A percentile compares a stretch with the other conserved stretches of the same genome.
phyloP scores from a whole-genome alignment of 2,888 invertebrate genomes.

The Bugulina stolonifera region DNA sequence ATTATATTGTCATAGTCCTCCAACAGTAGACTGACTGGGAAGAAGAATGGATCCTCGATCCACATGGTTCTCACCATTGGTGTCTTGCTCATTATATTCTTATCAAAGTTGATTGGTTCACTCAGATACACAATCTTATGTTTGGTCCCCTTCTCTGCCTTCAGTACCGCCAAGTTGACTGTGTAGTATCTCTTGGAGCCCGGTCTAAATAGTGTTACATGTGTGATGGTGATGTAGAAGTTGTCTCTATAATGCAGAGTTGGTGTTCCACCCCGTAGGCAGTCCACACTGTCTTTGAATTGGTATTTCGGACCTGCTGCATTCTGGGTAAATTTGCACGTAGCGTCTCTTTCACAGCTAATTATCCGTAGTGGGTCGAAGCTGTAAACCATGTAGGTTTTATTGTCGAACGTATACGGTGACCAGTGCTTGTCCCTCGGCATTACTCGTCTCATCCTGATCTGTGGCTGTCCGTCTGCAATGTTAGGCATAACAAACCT shows the following conservation, averaged over 20 bases:
- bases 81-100: conserved; percentile 31
- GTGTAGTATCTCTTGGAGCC: conserved; percentile 32
- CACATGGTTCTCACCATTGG: conserved; percentile 34
- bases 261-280: conserved; percentile 36
- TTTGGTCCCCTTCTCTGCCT: conserved; percentile 29
- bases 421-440: conserved; percentile 37
- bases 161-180: conserved; percentile 34
- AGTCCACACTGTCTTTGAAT: conserved; percentile 23
- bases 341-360: conserved; percentile 29
- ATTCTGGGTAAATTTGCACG: conserved; percentile 25
- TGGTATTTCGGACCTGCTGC: background rate
- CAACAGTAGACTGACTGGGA: conserved; percentile 35
- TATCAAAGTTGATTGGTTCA: conserved; percentile 33
- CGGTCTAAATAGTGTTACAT: conserved; percentile 31
- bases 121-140: conserved; percentile 35
- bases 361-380: conserved; percentile 35
- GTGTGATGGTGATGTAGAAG: conserved; percentile 35
- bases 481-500: conserved; percentile 33
- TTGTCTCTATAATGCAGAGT: conserved; percentile 32
- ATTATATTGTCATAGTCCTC: conserved; percentile 32
- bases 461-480: conserved; percentile 34
- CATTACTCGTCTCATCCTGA: conserved; percentile 31
- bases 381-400: conserved; percentile 35
- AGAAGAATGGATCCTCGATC: conserved; percentile 37
- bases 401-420: conserved; percentile 28